A percentile compares a stretch with the other conserved stretches of the same genome.
These are phyloP conservation scores for Himalopsyche anomala DNA, from an alignment of 2,888 invertebrate genomes.

Conservation along the genomic window DNA sequence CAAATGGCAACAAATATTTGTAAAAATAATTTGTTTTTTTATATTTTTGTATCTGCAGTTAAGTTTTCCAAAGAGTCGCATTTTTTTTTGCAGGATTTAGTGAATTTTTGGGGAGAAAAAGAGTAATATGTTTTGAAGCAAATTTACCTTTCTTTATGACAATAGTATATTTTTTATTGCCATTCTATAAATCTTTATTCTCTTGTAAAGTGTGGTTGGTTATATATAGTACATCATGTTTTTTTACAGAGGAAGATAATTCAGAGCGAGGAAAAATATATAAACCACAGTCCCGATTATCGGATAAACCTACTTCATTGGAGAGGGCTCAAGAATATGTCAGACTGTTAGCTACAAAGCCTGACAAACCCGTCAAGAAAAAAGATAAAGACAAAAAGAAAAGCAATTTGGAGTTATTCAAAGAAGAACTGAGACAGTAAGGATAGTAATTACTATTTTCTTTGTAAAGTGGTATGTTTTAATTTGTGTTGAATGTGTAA, in stretches of 20 bases:
- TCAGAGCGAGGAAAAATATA: conserved; percentile 94
- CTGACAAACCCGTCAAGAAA: conserved; percentile 74
- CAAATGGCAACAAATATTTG: too few relatives aligned
- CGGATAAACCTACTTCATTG: conserved; percentile 77
- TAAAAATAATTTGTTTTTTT: too few relatives aligned
- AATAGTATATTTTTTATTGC: too few relatives aligned
- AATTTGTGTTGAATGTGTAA: neutral
- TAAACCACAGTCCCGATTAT: conserved; percentile 86
- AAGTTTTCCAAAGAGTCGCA: too few relatives aligned
- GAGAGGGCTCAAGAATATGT: conserved; percentile 84
- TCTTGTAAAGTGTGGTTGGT: too few relatives aligned
- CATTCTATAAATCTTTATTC: too few relatives aligned
- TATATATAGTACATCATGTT: too few relatives aligned
- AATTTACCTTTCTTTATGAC: too few relatives aligned
- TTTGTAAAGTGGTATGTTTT: neutral
- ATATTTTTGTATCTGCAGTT: too few relatives aligned
- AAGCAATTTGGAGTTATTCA: conserved; percentile 97
- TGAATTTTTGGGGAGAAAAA: too few relatives aligned
- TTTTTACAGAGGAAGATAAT: conserved; percentile 87
- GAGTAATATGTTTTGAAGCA: too few relatives aligned
- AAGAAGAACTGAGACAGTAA: conserved; percentile 97
- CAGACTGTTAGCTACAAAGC: conserved; percentile 78
- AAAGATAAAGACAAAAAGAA: conserved; percentile 92
- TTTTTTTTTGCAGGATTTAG: too few relatives aligned
- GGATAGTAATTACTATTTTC: conserved; percentile 12